A percentile compares a stretch with the other conserved stretches of the same genome.
These are phyloP conservation scores for Papilio demoleus DNA, from an alignment of 2,888 invertebrate species.

Conservation along the genomic window DNA sequence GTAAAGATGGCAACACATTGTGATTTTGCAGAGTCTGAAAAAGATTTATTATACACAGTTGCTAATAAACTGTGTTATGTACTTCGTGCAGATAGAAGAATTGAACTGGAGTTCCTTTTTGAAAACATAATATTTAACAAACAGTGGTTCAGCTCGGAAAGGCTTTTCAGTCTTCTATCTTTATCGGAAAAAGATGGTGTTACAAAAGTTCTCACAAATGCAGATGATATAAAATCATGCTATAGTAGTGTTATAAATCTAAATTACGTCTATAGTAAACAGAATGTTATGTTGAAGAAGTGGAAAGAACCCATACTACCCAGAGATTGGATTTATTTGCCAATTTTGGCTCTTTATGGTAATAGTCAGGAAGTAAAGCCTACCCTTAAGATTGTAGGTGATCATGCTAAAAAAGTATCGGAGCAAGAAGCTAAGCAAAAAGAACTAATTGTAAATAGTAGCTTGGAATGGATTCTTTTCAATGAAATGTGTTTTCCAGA, in stretches of 20 bases:
- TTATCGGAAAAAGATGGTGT: slow-evolving; percentile 72
- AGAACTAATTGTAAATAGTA: slow-evolving; percentile 75
- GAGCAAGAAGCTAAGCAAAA: slow-evolving; percentile 63
- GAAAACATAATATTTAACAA: slow-evolving; percentile 84
- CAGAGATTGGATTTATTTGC: slow-evolving; percentile 91
- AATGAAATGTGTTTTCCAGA: slow-evolving; percentile 85
- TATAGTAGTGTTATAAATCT: slow-evolving; percentile 71
- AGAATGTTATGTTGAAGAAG: slow-evolving; percentile 72
- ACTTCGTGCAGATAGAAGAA: slow-evolving; percentile 83
- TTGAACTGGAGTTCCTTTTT: slow-evolving; percentile 83
- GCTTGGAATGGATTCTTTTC: slow-evolving; percentile 86
- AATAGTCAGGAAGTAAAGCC: slow-evolving; percentile 70
- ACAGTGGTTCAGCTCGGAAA: slow-evolving; percentile 83
- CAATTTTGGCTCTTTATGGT: slow-evolving; percentile 85
- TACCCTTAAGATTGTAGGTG: slow-evolving; percentile 53
- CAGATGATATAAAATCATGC: slow-evolving; percentile 72
- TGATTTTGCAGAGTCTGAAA: slow-evolving; percentile 70
- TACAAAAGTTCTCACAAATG: slow-evolving; percentile 65
- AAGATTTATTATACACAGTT: slow-evolving; percentile 80
- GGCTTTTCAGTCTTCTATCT: slow-evolving; percentile 80
- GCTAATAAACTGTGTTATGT: slow-evolving; percentile 85
- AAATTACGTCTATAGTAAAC: slow-evolving; percentile 59
- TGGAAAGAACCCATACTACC: slow-evolving; percentile 88
- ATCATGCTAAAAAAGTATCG: slow-evolving; percentile 63
- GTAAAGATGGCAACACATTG: slow-evolving; percentile 69